phyloP scores from a whole-genome alignment of 2,797 vertebrate species.

The Poecile montanus region DNA sequence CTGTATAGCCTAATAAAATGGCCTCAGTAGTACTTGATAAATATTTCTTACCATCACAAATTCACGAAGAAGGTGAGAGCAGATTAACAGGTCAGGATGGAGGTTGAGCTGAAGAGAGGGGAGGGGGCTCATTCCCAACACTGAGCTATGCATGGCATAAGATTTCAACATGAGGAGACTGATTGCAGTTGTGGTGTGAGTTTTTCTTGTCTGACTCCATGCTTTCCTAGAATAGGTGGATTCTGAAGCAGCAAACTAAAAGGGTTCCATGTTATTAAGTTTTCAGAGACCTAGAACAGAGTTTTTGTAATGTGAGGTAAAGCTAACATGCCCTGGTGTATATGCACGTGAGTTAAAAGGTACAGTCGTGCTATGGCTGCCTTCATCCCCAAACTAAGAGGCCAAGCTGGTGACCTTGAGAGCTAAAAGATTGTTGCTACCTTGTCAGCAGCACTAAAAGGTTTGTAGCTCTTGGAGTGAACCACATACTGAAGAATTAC shows the following conservation, averaged over 20 bases:
- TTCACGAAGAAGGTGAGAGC: neutral
- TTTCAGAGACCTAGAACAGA: neutral
- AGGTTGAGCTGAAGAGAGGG: neutral
- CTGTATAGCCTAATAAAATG: neutral
- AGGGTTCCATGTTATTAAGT: neutral
- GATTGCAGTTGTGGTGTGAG: neutral
- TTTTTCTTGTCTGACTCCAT: conserved; percentile 1
- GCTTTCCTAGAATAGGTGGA: neutral
- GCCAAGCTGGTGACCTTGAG: neutral
- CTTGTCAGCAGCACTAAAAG: neutral
- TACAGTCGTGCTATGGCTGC: neutral
- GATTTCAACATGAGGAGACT: neutral
- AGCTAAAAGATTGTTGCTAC: neutral
- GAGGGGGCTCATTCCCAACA: neutral
- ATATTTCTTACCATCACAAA: neutral
- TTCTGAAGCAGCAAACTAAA: conserved; percentile 1
- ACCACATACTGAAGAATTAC: neutral
- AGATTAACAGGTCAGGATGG: neutral
- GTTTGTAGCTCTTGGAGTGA: neutral
- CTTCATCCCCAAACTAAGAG: neutral
- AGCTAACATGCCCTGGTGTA: neutral
- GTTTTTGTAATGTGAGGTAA: neutral
- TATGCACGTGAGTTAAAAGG: neutral
- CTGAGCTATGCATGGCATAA: neutral
- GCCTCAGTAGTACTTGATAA: neutral